Evolutionary conservation across 2,888 invertebrate genomes (phyloP).

Genomic region (Ariolimax columbianus): DNA sequence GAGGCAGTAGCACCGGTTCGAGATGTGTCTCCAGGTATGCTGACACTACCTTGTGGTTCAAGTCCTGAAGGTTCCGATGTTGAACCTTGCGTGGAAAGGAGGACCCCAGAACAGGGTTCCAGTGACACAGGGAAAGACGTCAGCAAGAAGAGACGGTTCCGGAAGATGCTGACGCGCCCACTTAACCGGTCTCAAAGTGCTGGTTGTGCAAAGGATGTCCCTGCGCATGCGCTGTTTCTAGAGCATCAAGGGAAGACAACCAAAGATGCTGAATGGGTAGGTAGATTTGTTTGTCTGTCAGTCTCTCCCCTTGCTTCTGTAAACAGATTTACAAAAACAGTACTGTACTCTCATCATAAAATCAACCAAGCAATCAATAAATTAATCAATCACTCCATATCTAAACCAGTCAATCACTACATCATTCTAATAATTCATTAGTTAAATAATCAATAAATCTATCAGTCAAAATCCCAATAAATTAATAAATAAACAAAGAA

Average conservation of each 20-base stretch:
- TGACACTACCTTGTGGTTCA: slow-evolving; percentile 41
- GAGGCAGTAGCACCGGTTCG: not conserved
- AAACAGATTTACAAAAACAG: too few species aligned
- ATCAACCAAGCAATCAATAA: too few species aligned
- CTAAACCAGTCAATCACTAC: too few species aligned
- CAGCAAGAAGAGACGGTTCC: slow-evolving; percentile 62
- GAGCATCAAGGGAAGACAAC: slow-evolving; percentile 55
- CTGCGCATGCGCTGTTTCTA: slow-evolving; percentile 77
- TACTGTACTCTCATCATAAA: too few species aligned
- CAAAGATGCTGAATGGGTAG: slow-evolving; percentile 52
- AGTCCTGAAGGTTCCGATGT: slow-evolving; percentile 49
- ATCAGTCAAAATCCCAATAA: too few species aligned
- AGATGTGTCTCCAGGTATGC: slow-evolving; percentile 43
- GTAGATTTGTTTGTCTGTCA: slow-evolving; percentile 5
- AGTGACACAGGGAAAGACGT: slow-evolving; percentile 40
- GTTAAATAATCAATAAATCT: too few species aligned
- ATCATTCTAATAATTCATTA: too few species aligned
- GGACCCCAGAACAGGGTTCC: not conserved
- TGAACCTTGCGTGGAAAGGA: slow-evolving; percentile 54
- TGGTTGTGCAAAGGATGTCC: slow-evolving; percentile 77
- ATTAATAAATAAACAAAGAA: too few species aligned
- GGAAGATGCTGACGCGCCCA: slow-evolving; percentile 67
- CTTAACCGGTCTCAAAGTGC: slow-evolving; percentile 80
- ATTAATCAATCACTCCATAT: too few species aligned
- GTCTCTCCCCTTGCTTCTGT: not conserved